Evolutionary conservation across 2,797 vertebrate species (phyloP), one percentile per base, ranked within the genome.

Genomic region (Spinibarbus caldwelli): DNA sequence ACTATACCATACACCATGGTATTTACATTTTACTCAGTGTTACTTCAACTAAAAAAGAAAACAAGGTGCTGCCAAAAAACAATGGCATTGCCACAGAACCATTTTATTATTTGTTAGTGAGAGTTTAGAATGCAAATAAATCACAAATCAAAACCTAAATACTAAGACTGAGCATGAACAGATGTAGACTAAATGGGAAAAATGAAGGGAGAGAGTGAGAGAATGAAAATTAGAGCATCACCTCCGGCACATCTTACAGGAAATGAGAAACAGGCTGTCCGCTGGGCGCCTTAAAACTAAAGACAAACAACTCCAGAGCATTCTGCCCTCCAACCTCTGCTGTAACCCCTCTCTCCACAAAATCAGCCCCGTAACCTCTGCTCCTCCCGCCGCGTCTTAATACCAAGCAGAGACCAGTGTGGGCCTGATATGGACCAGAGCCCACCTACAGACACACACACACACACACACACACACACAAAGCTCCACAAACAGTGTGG

Each of bases 191-290:
- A 29, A 34, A 49, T 21, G 71, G 71, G 29, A 11, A 34, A 49
- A 31, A 73, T 21, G 2, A 73, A 29, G 9, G 9, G 43, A 47
- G n/a, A 29, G 43, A 29, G 41, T 19, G n/a, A 29, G 14, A 47
- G 43, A 45, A n/a, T 10, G n/a, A 29, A 47, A 75, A 52, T 75
- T 23, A 52, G 72, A 75, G 29, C 72, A 23, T 52, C 45, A 12
- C 19, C 29, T 19, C 29, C 8, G 31, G 47, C 29, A 34, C 72
- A 14, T 34, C 43, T 49, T 3, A 31, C 45, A 75, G 72, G 72
- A 75, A 75, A 75, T 36, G 72, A 75, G 47, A 36, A 52, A 75
- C 71, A 73, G 43, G 43, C 71, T 8, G 7, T 31, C 71, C 4
- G 14, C 43, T 9, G 2, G n/a, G 41, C 26, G 2, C 10, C 47